Evolutionary conservation across 2,113 vertebrate species (phyloP), one percentile per base, ranked within the genome.

Genomic region (Chrysemys picta): DNA sequence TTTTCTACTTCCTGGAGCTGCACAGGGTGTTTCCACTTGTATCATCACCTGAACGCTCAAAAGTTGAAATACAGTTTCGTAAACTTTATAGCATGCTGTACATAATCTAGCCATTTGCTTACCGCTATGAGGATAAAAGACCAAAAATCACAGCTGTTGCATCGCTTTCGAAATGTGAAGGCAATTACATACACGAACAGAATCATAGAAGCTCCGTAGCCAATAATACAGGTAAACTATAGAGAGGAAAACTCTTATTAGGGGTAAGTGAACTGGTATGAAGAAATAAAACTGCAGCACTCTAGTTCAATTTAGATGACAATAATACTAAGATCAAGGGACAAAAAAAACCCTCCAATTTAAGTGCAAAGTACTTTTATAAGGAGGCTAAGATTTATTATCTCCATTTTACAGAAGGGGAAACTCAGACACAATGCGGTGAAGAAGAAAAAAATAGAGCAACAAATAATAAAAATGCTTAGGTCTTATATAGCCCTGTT

Each of bases 101-200:
- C 17, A 38, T 69, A n/a, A 5, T 16, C 54, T 57, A 22, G 35
- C 8, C 56, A 69, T 87, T 88, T 35, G 59, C 99, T 99, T 94
- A 99, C 99, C 98, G 99, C 97, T 93, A 99, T 98, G 85, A 98
- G 99, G 86, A 98, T 56, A 19, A 98, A 98, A 0, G 98, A 98
- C 97, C 99, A 99, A 96, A 99, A 95, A 94, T 99, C 99, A 42
- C 98, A 98, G 98, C 98, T 99, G 96, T 98, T 99, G 80, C 98
- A 98, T 78, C 98, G 97, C 54, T 53, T 97, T 22, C 97, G 90
- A 27, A 99, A 99, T 49, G 91, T 95, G 78, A 99, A 99, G 8
- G 99, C 98, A 56, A 98, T 96, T 24, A 99, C 96, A 29, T 99
- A 99, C 1, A 98, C 85, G 19, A 99, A 98, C 95, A 99, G 98